Evolutionary conservation across 2,888 invertebrate species (phyloP).

Genomic region (Biston stratarius): DNA sequence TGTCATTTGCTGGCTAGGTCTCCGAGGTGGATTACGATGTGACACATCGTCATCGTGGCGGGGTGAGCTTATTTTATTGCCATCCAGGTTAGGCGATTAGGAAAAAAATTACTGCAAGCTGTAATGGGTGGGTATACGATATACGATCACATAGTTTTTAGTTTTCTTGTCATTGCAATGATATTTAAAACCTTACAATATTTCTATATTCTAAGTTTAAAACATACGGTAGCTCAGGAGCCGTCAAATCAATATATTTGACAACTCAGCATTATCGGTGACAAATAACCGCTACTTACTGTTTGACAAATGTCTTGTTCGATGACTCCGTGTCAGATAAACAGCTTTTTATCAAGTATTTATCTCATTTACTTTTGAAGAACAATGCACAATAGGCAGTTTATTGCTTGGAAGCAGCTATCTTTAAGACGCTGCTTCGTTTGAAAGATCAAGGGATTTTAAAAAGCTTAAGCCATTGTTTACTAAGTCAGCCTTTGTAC

Average conservation of each 20-base stretch:
- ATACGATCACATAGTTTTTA: too few species aligned
- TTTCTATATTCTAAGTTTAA: too few species aligned
- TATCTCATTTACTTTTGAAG: slow-evolving; percentile 22
- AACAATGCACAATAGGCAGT: slow-evolving; percentile 33
- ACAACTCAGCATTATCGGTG: slow-evolving; percentile 6
- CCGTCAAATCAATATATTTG: slow-evolving; percentile 1
- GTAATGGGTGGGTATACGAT: too few species aligned
- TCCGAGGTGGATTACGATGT: too few species aligned
- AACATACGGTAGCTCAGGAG: not conserved
- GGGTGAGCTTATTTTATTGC: too few species aligned
- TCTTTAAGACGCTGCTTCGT: slow-evolving; percentile 19
- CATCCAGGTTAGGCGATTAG: too few species aligned
- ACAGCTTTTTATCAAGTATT: slow-evolving; percentile 6
- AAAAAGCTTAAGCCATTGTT: slow-evolving; percentile 4
- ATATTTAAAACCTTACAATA: too few species aligned
- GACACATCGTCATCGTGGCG: too few species aligned
- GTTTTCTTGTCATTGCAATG: too few species aligned
- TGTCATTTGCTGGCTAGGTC: too few species aligned
- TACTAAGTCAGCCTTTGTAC: not conserved
- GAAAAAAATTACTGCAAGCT: too few species aligned
- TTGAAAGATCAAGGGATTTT: slow-evolving; percentile 12
- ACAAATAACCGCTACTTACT: slow-evolving; percentile 9
- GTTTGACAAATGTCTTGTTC: slow-evolving; percentile 17
- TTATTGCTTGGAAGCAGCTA: slow-evolving; percentile 19
- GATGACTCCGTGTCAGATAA: slow-evolving; percentile 15